Conservation (phyloP, 2,797 vertebrate species). For the Pempheris klunzingeri region DNA sequence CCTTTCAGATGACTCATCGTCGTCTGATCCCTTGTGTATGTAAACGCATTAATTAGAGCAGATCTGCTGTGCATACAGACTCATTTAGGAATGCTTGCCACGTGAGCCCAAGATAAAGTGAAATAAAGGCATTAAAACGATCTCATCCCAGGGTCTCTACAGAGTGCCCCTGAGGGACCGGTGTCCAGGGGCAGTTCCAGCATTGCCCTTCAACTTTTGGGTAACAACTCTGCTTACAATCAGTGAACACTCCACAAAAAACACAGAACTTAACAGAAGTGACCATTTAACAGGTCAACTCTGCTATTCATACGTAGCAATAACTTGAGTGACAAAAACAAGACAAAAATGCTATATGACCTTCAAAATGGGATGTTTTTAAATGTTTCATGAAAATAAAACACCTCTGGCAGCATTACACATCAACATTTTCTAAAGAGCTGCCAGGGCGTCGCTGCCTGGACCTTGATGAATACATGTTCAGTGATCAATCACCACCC, state of each 20-base stretch:
- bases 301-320: background rate
- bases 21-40: background rate
- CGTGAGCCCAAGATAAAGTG: background rate
- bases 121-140: background rate
- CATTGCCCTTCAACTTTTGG: no score
- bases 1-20: background rate
- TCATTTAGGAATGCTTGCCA: background rate
- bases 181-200: background rate
- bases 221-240: background rate
- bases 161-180: no score
- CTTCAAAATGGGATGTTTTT: conserved; percentile 40
- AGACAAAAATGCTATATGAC: conserved; percentile 12
- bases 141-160: background rate
- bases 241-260: background rate
- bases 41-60: background rate
- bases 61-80: no score
- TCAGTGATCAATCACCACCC: conserved; percentile 24
- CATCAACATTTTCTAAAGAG: conserved; percentile 12
- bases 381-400: conserved; percentile 49
- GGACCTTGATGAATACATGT: conserved; percentile 8
- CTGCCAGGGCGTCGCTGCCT: conserved; percentile 10
- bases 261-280: background rate
- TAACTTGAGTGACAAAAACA: background rate
- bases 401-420: conserved; percentile 30
- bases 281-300: background rate